Conservation (phyloP, 1,140 invertebrate genomes). For the Brachionus koreanus region DNA sequence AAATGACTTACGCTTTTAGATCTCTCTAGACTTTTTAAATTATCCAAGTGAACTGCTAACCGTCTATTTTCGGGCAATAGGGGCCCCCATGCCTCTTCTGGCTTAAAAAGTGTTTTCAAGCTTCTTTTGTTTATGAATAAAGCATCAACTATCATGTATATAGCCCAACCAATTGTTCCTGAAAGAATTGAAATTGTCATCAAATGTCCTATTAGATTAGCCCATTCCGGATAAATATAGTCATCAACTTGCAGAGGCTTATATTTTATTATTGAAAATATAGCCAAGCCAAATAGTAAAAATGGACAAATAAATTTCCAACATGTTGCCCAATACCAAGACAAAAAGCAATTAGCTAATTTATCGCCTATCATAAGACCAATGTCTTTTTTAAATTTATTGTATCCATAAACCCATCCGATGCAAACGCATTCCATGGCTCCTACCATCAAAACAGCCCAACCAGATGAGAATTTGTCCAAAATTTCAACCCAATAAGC, state of each 20-base stretch:
- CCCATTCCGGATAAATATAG: conserved; percentile 72
- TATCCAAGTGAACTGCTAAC: conserved; percentile 1
- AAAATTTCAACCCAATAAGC: conserved; percentile 37
- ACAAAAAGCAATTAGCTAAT: conserved; percentile 46
- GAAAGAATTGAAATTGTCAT: conserved; percentile 19
- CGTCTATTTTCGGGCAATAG: not conserved
- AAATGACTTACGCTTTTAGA: not conserved
- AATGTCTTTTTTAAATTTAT: conserved; percentile 56
- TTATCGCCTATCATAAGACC: conserved; percentile 58
- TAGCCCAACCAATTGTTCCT: conserved; percentile 28
- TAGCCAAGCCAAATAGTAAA: conserved; percentile 51
- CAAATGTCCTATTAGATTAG: conserved; percentile 33
- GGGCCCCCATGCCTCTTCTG: conserved; percentile 24
- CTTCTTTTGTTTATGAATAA: conserved; percentile 1
- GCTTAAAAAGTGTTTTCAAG: not conserved
- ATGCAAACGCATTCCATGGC: conserved; percentile 61
- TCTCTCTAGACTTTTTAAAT: conserved; percentile 22
- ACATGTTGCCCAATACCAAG: conserved; percentile 55
- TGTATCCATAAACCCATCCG: conserved; percentile 60
- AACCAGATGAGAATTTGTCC: conserved; percentile 67
- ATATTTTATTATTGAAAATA: conserved; percentile 35
- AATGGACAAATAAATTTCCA: conserved; percentile 58
- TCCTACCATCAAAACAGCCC: conserved; percentile 77
- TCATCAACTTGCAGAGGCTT: conserved; percentile 50
- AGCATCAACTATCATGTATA: conserved; percentile 11